Evolutionary conservation across 2,888 invertebrate species (phyloP).

Genomic region (Unio pictorum): DNA sequence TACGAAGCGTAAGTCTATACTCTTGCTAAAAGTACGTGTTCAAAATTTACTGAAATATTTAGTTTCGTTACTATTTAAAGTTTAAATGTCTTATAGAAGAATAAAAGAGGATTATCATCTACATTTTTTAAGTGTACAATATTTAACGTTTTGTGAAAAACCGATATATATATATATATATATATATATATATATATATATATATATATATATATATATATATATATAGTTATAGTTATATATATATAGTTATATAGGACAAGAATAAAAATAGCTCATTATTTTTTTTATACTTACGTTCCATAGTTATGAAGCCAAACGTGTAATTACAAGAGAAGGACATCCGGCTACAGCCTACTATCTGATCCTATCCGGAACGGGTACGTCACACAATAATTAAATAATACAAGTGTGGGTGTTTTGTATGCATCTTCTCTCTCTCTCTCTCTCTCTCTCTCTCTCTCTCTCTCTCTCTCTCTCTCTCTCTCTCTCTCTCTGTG

Average conservation of each 20-base stretch:
- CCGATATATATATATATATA: no score
- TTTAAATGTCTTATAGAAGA: no score
- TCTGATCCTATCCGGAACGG: slow-evolving; percentile 57
- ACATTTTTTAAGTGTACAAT: no score
- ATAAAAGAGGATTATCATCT: no score
- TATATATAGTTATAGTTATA: neutral
- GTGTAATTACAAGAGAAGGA: slow-evolving; percentile 53
- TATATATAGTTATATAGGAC: neutral
- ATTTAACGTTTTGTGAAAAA: no score
- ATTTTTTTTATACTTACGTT: neutral
- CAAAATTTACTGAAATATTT: neutral
- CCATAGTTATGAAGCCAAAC: slow-evolving; percentile 43
- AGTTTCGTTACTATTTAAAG: neutral
- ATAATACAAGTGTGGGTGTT: no score
- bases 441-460: no score
- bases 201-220: neutral
- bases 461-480: no score
- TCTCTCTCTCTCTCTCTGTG: no score
- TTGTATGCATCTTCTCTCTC: no score
- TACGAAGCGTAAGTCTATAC: slow-evolving; percentile 42
- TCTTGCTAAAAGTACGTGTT: no score
- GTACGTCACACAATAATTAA: slow-evolving; percentile 17
- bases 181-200: neutral
- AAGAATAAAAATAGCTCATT: neutral
- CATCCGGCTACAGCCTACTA: slow-evolving; percentile 55